Conservation (phyloP, 2,888 invertebrate genomes). For the Pteria penguin region DNA sequence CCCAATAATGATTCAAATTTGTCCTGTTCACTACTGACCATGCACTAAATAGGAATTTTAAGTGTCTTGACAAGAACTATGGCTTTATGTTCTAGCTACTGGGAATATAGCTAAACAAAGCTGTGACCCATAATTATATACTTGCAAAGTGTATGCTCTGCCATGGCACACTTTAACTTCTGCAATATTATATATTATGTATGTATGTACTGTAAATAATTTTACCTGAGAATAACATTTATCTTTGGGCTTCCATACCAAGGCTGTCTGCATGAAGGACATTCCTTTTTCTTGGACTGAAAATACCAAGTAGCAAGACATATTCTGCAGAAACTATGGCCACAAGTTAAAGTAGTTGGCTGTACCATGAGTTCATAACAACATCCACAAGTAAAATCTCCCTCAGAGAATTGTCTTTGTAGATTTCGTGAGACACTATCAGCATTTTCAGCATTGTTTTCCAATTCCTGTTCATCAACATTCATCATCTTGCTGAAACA, state of each 20-base stretch:
- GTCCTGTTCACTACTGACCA: too few species aligned
- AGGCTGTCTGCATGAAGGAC: constrained; percentile 70
- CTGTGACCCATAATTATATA: too few species aligned
- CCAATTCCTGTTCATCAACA: not conserved
- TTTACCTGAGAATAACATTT: constrained; percentile 68
- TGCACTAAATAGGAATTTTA: too few species aligned
- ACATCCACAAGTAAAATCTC: constrained; percentile 69
- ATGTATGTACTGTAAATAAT: not conserved
- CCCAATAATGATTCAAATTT: too few species aligned
- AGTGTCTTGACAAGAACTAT: too few species aligned
- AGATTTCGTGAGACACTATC: too few species aligned
- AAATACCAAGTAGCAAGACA: constrained; percentile 75
- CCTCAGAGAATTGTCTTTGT: constrained; percentile 43
- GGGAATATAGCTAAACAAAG: too few species aligned
- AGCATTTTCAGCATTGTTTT: not conserved
- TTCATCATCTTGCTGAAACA: not conserved
- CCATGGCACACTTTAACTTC: not conserved
- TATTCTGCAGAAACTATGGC: constrained; percentile 74
- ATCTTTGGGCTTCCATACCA: constrained; percentile 71
- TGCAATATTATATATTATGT: not conserved
- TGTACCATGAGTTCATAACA: constrained; percentile 70
- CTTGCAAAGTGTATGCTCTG: not conserved
- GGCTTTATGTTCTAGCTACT: too few species aligned
- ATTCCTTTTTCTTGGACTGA: constrained; percentile 65
- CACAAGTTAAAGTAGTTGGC: constrained; percentile 75